These are phyloP conservation scores for Microchrysa polita DNA, from an alignment of 2,888 invertebrate species.

Conservation along the genomic window DNA sequence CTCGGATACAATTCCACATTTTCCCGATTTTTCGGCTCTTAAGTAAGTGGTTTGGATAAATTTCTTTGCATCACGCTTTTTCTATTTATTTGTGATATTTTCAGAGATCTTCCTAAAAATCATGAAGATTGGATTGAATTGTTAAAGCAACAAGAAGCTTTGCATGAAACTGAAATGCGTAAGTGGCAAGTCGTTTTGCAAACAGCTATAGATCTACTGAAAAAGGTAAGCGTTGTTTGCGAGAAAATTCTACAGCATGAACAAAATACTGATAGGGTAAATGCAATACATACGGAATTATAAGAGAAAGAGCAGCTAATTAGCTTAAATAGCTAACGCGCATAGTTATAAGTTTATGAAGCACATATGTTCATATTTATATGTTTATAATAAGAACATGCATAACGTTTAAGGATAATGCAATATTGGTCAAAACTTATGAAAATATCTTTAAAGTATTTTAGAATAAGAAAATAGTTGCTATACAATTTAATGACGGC, in stretches of 20 bases:
- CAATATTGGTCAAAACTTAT: too few species aligned
- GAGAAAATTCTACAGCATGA: slow-evolving; percentile 61
- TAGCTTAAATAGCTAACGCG: background rate
- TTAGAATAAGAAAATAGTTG: too few species aligned
- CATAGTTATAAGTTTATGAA: background rate
- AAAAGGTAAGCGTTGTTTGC: slow-evolving; percentile 72
- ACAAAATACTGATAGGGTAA: slow-evolving; percentile 58
- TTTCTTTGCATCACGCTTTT: background rate
- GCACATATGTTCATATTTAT: background rate
- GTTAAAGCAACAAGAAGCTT: slow-evolving; percentile 80
- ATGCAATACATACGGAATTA: slow-evolving; percentile 55
- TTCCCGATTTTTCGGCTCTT: slow-evolving; percentile 46
- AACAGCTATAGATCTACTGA: slow-evolving; percentile 75
- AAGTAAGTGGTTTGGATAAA: slow-evolving; percentile 19
- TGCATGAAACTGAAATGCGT: slow-evolving; percentile 82
- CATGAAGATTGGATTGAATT: slow-evolving; percentile 85
- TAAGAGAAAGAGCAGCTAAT: slow-evolving; percentile 17
- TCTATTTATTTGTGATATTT: background rate
- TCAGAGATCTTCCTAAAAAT: slow-evolving; percentile 76
- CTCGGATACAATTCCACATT: slow-evolving; percentile 38
- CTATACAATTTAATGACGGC: too few species aligned
- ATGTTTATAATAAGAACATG: too few species aligned
- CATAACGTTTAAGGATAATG: too few species aligned
- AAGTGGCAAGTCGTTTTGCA: slow-evolving; percentile 84
- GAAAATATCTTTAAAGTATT: too few species aligned